Evolutionary conservation across 2,797 vertebrate genomes (phyloP), one percentile per base, ranked within the genome.

Genomic region (Anisognathus igniventris): DNA sequence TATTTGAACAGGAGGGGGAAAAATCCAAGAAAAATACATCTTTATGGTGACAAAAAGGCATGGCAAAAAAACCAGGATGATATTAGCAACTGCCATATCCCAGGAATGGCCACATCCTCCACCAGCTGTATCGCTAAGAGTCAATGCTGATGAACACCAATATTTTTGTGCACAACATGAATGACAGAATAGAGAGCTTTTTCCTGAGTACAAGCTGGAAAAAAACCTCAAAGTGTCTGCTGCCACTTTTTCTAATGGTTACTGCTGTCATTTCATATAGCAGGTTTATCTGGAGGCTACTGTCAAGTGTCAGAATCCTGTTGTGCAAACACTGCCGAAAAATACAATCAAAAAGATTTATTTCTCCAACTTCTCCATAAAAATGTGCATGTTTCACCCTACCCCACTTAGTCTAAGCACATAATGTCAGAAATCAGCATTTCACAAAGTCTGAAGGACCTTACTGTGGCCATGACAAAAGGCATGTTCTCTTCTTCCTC

Each of bases 101-200:
- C 40, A 72, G 24, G 16, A 13, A 48, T 19, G 33, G 7, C 4
- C 0, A 0, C 40, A 33, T 81, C 14, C 33, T 61, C 33, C 9
- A 71, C 7, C 18, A 73, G 15, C 22, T 51, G 0, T 47, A 47
- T 56, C 50, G 56, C n/a, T 24, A 23, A 44, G 24, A 48, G 11
- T 68, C 37, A 65, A 3, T 33, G 8, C 3, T 87, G 50, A 72
- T 45, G 42, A 75, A 39, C 10, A 68, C 6, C 23, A 58, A 9
- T 37, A 14, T 61, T 40, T 51, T 35, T 58, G 35, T 57, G 10
- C 14, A 35, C 48, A 57, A 27, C 9, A 33, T 42, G 35, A 85
- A 39, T 70, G 39, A 76, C 18, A 82, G 21, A 27, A 56, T 7
- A 78, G 35, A 56, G 37, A 71, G 13, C 4, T 72, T 81, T 86